phyloP scores from a whole-genome alignment of 2,113 vertebrate genomes.

The pig (Sus scrofa) region T2T-Sscrofa CM000830.6:22499001-22499500 shows the following conservation, averaged over 20 bases:
- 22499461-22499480: slow-evolving; percentile 51
- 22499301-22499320: background rate
- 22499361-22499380: background rate
- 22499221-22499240: background rate
- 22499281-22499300: background rate
- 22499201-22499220: background rate
- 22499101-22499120: slow-evolving; percentile 13
- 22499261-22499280: background rate
- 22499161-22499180: slow-evolving; percentile 8
- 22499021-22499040: slow-evolving; percentile 9
- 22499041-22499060: background rate
- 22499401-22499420: background rate
- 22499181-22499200: background rate
- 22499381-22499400: background rate
- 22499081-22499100: background rate
- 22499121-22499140: background rate
- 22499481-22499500: background rate
- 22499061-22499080: background rate
- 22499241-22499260: background rate
- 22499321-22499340: background rate
- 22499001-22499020: background rate
- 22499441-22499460: slow-evolving; percentile 30
- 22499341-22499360: background rate
- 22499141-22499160: background rate
- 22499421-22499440: slow-evolving; percentile 33